Evolutionary conservation across 53 echinoderm and acorn worm species (phyloP).

Genomic region (Mesocentrotus franciscanus): DNA sequence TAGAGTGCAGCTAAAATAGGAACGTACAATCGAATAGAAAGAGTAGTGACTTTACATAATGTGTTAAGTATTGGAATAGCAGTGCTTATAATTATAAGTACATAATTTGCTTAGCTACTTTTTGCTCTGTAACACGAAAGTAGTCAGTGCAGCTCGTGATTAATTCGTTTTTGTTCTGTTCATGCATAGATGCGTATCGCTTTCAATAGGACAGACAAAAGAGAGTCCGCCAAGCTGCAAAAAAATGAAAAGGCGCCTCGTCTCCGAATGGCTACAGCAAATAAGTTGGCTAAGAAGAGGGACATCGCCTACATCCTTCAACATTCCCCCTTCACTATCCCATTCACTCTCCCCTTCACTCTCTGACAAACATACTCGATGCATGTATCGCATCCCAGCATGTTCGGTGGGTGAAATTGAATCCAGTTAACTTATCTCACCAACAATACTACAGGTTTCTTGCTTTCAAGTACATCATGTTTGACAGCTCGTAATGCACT

Average conservation of each 20-base stretch:
- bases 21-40: no score
- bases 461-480: background rate
- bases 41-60: no score
- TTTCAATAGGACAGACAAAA: background rate
- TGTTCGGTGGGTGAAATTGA: background rate
- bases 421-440: background rate
- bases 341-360: background rate
- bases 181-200: background rate
- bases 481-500: slow-evolving; percentile 22
- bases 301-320: background rate
- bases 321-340: background rate
- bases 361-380: background rate
- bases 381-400: background rate
- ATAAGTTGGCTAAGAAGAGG: background rate
- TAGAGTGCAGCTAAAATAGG: no score
- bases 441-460: background rate
- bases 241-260: background rate
- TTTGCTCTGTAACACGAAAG: no score
- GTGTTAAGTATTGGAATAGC: no score
- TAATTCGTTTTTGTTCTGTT: background rate
- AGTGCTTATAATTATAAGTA: no score
- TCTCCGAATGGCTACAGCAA: background rate
- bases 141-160: no score
- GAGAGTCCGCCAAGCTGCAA: background rate
- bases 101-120: no score